Conservation (phyloP, 2,113 vertebrate genomes). For the Panurus biarmicus region DNA sequence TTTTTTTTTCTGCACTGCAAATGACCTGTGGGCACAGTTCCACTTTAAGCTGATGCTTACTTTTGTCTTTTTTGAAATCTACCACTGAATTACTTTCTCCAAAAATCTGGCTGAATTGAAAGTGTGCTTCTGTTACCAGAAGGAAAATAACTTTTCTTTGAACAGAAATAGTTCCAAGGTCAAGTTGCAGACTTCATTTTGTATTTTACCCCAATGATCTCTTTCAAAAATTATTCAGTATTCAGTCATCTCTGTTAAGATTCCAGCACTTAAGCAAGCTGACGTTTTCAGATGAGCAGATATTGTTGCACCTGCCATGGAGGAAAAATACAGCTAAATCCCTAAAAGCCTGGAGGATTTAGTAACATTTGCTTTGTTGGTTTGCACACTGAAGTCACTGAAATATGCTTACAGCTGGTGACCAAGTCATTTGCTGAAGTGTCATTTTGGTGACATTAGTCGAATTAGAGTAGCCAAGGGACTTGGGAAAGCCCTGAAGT, state of each 20-base stretch:
- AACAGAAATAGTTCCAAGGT: neutral
- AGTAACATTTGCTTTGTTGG: neutral
- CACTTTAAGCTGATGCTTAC: neutral
- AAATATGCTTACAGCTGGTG: neutral
- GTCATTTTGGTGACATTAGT: neutral
- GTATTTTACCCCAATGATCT: neutral
- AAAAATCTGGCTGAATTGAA: neutral
- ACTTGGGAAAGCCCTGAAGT: neutral
- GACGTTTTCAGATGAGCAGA: neutral
- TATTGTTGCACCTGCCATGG: neutral
- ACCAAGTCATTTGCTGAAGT: neutral
- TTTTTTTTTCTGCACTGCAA: neutral
- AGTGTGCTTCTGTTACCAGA: neutral
- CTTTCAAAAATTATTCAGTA: neutral
- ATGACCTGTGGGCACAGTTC: neutral
- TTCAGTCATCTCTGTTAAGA: neutral
- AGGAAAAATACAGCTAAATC: neutral
- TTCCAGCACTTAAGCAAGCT: neutral
- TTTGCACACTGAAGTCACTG: neutral
- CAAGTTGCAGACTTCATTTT: neutral
- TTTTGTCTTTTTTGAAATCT: neutral
- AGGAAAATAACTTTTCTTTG: neutral
- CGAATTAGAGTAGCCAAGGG: neutral
- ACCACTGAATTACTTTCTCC: neutral
- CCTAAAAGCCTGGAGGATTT: neutral